Percentiles rank a stretch among this genome's conserved stretches.
phyloP scores from a whole-genome alignment of 1,140 invertebrate genomes.

The Berghia stephanieae region DNA sequence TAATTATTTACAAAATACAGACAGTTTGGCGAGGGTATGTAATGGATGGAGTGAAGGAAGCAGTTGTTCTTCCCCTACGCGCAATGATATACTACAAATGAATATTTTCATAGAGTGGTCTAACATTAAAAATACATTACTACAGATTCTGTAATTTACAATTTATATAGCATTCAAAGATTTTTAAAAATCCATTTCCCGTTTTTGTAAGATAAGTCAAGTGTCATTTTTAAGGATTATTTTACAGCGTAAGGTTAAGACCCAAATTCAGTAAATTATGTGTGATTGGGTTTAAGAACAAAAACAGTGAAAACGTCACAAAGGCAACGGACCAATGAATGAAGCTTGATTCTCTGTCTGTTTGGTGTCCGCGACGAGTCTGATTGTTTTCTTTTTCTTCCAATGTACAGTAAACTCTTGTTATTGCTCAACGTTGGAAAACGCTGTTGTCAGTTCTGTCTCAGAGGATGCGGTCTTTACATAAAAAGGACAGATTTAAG shows the following conservation, averaged over 20 bases:
- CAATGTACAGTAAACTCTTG: no score
- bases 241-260: background rate
- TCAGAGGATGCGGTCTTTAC: no score
- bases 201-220: background rate
- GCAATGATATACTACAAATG: background rate
- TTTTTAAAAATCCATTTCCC: background rate
- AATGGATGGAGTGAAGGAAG: constrained; percentile 30
- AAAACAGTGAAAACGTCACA: background rate
- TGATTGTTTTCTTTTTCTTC: no score
- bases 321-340: no score
- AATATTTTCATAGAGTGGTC: background rate
- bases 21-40: background rate
- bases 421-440: no score
- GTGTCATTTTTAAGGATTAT: background rate
- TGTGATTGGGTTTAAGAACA: background rate
- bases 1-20: constrained; percentile 1
- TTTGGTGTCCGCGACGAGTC: no score
- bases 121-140: background rate
- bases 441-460: no score
- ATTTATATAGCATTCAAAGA: background rate
- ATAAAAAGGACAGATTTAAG: no score
- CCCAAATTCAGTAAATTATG: constrained; percentile 1
- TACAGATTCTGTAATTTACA: background rate
- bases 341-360: no score
- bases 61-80: constrained; percentile 27